Percentiles rank a stretch among this genome's conserved stretches.
Evolutionary conservation across 2,888 invertebrate genomes (phyloP).

Genomic region (Drosophila neoperkinsi): DNA sequence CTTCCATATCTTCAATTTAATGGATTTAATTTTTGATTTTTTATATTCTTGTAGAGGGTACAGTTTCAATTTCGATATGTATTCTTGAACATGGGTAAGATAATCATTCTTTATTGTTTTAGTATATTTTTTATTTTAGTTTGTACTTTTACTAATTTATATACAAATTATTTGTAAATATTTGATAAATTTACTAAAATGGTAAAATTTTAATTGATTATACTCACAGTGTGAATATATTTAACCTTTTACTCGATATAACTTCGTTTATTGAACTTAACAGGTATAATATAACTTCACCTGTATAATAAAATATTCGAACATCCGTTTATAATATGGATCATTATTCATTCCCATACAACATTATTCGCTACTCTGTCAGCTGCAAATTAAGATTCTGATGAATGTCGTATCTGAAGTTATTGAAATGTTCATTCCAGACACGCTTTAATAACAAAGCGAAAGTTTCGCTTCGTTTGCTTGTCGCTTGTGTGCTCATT

Average conservation of each 20-base stretch:
- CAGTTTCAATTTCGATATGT: background rate
- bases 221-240: background rate
- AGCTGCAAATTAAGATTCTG: background rate
- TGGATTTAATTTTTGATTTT: background rate
- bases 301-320: background rate
- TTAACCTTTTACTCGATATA: background rate
- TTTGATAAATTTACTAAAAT: background rate
- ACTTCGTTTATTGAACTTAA: background rate
- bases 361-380: background rate
- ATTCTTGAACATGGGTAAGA: background rate
- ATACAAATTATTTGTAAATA: background rate
- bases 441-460: slow-evolving; percentile 14
- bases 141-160: background rate
- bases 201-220: background rate
- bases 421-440: slow-evolving; percentile 10
- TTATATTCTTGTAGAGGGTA: background rate
- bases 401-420: slow-evolving; percentile 1
- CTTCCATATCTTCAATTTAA: background rate
- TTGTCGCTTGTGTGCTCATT: slow-evolving; percentile 30
- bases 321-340: background rate
- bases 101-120: background rate
- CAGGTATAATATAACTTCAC: background rate
- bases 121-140: background rate
- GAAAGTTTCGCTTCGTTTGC: slow-evolving; percentile 45
- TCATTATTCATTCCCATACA: too few species aligned